A percentile compares a stretch with the other conserved stretches of the same genome.
Evolutionary conservation across 2,797 vertebrate species (phyloP).

Genomic region (Antennarius maculatus): DNA sequence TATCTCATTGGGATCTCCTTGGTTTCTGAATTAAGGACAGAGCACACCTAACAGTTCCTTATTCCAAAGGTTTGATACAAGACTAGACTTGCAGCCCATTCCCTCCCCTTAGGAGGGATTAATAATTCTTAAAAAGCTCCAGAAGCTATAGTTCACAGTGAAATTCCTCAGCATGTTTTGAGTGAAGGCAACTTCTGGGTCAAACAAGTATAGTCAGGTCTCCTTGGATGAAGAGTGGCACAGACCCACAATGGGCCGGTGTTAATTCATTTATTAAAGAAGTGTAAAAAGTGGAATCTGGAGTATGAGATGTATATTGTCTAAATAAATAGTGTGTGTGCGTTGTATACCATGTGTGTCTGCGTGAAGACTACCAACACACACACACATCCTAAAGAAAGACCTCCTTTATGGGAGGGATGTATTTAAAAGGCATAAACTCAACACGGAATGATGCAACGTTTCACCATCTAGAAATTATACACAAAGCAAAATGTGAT

Average conservation of each 20-base stretch:
- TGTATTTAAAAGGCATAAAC: no score
- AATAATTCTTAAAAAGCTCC: slow-evolving; percentile 9
- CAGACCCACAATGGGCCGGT: background rate
- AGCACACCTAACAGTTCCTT: background rate
- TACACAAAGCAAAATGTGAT: background rate
- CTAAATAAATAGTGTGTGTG: background rate
- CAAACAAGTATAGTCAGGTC: slow-evolving; percentile 38
- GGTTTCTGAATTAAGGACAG: background rate
- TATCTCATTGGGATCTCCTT: no score
- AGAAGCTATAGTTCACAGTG: slow-evolving; percentile 34
- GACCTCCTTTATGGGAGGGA: no score
- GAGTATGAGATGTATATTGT: background rate
- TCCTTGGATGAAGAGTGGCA: slow-evolving; percentile 8
- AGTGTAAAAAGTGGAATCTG: no score
- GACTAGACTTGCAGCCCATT: background rate
- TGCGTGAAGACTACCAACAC: background rate
- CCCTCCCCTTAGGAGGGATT: slow-evolving; percentile 26
- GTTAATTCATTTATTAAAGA: no score
- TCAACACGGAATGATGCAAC: slow-evolving; percentile 32
- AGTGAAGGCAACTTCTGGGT: slow-evolving; percentile 10
- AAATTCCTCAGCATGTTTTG: slow-evolving; percentile 59
- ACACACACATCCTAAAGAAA: background rate
- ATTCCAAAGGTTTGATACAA: slow-evolving; percentile 3
- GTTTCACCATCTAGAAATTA: slow-evolving; percentile 10
- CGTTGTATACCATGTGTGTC: background rate